Base-by-base conservation (phyloP, 2,888 invertebrate species). In the Idaea straminata region DNA sequence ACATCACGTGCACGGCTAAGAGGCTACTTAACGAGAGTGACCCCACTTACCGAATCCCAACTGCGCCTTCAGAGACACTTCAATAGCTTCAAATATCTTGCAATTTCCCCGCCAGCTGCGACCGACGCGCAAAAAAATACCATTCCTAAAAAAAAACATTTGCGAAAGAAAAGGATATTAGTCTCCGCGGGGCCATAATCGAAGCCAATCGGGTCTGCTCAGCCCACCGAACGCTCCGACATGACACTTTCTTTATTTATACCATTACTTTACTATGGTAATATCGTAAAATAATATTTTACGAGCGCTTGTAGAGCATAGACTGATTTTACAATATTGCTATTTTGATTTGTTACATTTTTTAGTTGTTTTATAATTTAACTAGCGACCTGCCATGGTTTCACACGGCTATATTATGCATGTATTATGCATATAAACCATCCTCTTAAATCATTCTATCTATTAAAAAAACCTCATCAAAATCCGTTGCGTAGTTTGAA, bases 141-240 rank as follows among this genome's bases (percentile, higher is more conserved):
- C 88, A 88, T 87, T 84, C 84, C 85, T 88, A 84, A 84, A 89
- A 83, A 86, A 47, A 90, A 89, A 89, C 91, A 89, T 89, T 90
- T 86, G 83, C 84, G 79, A 89, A 90, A 89, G 89, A 89, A 89
- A 88, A 82, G 89, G 86, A 89, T 93, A 93, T 93, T 92, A 91
- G 88, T 93, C 93, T 92, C 93, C 84, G 83, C 79, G 93, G 93
- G 77, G 84, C 91, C 78, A 91, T 93, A 89, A 92, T 93, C 92
- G 90, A 92, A 89, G 87, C 88, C 92, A 92, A 93, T 93, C 85
- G 92, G 83, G 89, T 86, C 88, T 92, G 91, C 93, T 93, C 85
- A 92, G 83, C 85, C 83, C 85, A 84, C 87, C 85, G 84, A 85
- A 83, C 83, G 84, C 77, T 75, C 83, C 83, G 78, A 85, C 87